Evolutionary conservation across 2,888 invertebrate genomes (phyloP), one percentile per base, ranked within the genome.

Genomic region (Cistogaster globosa): DNA sequence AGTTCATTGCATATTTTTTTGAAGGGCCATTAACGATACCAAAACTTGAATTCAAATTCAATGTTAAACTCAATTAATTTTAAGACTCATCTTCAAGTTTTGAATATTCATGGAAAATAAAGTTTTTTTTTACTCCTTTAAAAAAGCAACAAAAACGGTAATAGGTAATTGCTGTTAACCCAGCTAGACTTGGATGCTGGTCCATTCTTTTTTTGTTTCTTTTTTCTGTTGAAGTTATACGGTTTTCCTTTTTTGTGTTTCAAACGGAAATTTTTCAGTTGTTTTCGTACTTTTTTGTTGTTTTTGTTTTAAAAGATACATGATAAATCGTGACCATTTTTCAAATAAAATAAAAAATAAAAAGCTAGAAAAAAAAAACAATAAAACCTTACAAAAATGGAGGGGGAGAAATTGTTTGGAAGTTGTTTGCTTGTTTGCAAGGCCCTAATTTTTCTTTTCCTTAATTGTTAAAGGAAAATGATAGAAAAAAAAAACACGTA

Each of bases 321-420:
- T 84, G 76, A 76, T 76, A 84, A 84, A 77, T 84, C 84, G 84
- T 84, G 80, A 84, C 80, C 63, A 80, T 84, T 80, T 84, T 77
- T 80, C 76, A 80, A 69, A 74, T 79, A 45, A 78, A 83, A 12
- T 67, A 20, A 45, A 45, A 62, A 12, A 42, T 1, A 42, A 42
- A 42, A 42, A n/a, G n/a, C n/a, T n/a, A n/a, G 42, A 42, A 42
- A 42, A 42, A 11, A 42, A 42, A 11, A 12, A 42, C 1, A 42
- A 4, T 1, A 42, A 42, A 42, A 42, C 12, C 42, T 12, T 42
- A 1, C 1, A 65, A 22, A 75, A 84, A 65, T 65, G 71, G n/a
- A n/a, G 76, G 69, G 69, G 79, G 67, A 76, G 79, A 79, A 76
- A 84, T 65, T 75, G 74, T 65, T 32, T 74, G 12, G 62, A 4